phyloP scores from a whole-genome alignment of 2,888 invertebrate species.

The Epinotia brunnichana region DNA sequence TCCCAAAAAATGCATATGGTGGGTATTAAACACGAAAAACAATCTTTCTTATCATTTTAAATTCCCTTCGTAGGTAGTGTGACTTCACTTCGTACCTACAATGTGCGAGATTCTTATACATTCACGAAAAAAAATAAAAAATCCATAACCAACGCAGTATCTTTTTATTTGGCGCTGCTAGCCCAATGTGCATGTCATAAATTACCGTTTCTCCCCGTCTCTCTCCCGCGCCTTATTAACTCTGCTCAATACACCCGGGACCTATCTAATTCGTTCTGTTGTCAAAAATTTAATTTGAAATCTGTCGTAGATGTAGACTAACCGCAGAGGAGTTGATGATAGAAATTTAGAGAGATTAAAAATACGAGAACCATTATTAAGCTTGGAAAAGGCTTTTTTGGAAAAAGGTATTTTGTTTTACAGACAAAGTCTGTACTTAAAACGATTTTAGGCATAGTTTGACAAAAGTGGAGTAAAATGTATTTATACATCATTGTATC shows the following conservation, averaged over 20 bases:
- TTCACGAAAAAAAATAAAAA: slow-evolving; percentile 47
- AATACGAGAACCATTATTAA: neutral
- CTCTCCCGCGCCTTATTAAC: slow-evolving; percentile 73
- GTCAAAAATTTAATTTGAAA: slow-evolving; percentile 63
- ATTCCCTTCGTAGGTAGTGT: neutral
- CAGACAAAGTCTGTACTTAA: too few species aligned
- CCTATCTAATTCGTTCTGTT: slow-evolving; percentile 62
- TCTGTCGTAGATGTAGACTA: slow-evolving; percentile 49
- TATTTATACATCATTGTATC: too few species aligned
- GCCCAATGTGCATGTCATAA: slow-evolving; percentile 83
- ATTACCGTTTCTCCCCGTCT: slow-evolving; percentile 77
- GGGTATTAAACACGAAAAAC: neutral
- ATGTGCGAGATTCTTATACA: slow-evolving; percentile 23
- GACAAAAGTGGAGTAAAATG: too few species aligned
- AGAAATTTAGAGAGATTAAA: slow-evolving; percentile 4
- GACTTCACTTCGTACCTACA: slow-evolving; percentile 44
- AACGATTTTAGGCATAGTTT: too few species aligned
- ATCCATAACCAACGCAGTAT: slow-evolving; percentile 70
- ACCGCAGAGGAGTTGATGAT: slow-evolving; percentile 4
- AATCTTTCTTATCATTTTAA: neutral
- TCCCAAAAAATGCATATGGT: neutral
- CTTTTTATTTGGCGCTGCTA: slow-evolving; percentile 78
- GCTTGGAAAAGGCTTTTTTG: too few species aligned
- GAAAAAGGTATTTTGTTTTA: too few species aligned
- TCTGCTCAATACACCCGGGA: slow-evolving; percentile 68